Base-by-base conservation (phyloP, 2,797 vertebrate genomes). In the Arctocebus calabarensis region DNA sequence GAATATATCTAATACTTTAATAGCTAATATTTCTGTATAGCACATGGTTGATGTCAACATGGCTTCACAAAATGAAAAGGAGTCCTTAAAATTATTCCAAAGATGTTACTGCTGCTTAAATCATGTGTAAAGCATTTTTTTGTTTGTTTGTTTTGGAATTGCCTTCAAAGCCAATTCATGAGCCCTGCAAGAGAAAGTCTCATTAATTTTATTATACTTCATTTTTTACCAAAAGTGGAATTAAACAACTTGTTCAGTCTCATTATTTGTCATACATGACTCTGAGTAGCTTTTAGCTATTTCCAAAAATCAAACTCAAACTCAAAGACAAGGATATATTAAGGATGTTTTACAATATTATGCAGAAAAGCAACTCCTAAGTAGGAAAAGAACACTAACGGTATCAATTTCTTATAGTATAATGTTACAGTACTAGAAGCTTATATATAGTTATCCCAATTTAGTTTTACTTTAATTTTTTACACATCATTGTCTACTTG, bases 231-330 rank as follows among this genome's bases (percentile, higher is more conserved):
- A 94, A 95, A 95, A 96, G 94, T 77, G 73, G 83, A 79, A 95
- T 95, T 84, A 79, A 10, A 62, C 52, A 84, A 83, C 59, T 94
- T 96, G 52, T 77, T 96, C 82, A 91, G 68, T 90, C 90, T 86
- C 79, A 90, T 94, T 94, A 92, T 96, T 95, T 73, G 94, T 48
- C 61, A 96, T 16, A 91, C 17, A 92, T 96, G 85, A 83, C 78
- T 95, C 74, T 88, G 22, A 90, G 37, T 81, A 48, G 37, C 27
- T 92, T 96, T 88, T 84, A 84, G 52, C 61, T 96, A 94, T 75
- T 96, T 96, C 82, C 32, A 96, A 97, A 94, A 94, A 85, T 88
- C 75, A 95, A 57, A 96, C 71, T 70, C 52, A 96, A 95, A 81
- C 78, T 93, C 45, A 68, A 96, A 92, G 88, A 89, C 68, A 90